Base-by-base conservation (phyloP, 2,888 invertebrate species). In the Eupelmus urozonus region DNA sequence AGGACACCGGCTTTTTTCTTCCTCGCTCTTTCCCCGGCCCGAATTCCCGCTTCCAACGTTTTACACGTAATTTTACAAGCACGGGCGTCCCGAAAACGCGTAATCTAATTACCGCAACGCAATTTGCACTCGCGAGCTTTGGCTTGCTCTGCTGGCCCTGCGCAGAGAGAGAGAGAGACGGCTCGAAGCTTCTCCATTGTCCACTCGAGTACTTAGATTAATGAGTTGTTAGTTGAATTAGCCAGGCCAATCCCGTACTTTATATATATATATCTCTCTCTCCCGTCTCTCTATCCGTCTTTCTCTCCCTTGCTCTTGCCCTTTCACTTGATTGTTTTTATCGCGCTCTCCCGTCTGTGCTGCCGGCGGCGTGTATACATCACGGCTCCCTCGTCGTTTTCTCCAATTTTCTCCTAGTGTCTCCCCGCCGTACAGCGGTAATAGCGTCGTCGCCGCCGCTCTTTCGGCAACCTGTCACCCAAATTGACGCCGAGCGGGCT, bases 171-270 rank as follows among this genome's bases (percentile, higher is more conserved):
- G 34, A 34, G 34, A 34, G 9, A 34, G 5, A 34, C 34, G 34
- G 9, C 34, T 34, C 82, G 82, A 84, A 80, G 78, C 81, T 49
- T 34, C 9, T 34, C 45, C 81, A 81, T 72, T 59, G 57, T 11
- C 66, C 76, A 55, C 84, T 82, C 79, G 79, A 82, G 83, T 87
- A 87, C 86, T 87, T 85, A 86, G 83, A 78, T 85, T 87, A 86
- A 87, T 85, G 86, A 87, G 84, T 87, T 82, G 83, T 82, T 82
- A 83, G 82, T 84, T 82, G 83, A 82, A 70, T 84, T 79, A 80
- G 84, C 77, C 76, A 67, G 18, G 13, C 18, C 18, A 20, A 51
- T 3, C 20, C 3, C 40, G 20, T 45, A n/a, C 11, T 4, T 4
- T 34, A 27, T 34, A 60, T 13, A n/a, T 29, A 18, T 42, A 49